These are phyloP conservation scores for Malurus elegans DNA, from an alignment of 2,113 vertebrate genomes.

Conservation along the genomic window DNA sequence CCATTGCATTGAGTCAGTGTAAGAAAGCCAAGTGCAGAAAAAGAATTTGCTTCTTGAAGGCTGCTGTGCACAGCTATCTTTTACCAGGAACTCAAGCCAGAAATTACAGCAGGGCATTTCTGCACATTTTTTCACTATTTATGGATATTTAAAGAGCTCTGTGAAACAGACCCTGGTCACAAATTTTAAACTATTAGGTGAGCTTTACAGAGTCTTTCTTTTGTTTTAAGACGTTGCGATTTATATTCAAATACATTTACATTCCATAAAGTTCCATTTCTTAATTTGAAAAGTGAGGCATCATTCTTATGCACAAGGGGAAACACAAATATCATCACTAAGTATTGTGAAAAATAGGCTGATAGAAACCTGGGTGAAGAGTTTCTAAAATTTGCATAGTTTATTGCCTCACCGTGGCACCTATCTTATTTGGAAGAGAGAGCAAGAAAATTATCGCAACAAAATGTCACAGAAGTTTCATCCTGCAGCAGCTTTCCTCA, in stretches of 20 bases:
- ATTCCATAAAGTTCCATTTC: background rate
- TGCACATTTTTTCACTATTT: background rate
- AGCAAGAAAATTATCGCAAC: background rate
- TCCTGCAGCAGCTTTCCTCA: background rate
- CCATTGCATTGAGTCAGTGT: background rate
- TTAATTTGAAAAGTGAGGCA: background rate
- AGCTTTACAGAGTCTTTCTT: background rate
- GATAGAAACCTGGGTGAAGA: background rate
- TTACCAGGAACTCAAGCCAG: background rate
- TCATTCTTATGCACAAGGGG: background rate
- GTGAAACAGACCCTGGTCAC: background rate
- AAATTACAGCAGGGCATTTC: background rate
- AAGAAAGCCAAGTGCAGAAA: background rate
- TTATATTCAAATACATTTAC: background rate
- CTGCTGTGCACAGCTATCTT: background rate
- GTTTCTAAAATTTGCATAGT: background rate
- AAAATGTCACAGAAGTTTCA: background rate
- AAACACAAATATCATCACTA: background rate
- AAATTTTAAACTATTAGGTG: background rate
- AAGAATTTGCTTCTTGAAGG: background rate
- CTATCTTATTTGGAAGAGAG: background rate
- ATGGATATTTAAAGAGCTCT: background rate
- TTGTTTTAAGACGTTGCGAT: background rate
- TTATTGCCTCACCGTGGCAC: background rate
- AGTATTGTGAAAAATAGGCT: background rate